A percentile compares a stretch with the other conserved stretches of the same genome.
Conservation (phyloP, 2,888 invertebrate genomes). For the Drosophila algonquin region DNA sequence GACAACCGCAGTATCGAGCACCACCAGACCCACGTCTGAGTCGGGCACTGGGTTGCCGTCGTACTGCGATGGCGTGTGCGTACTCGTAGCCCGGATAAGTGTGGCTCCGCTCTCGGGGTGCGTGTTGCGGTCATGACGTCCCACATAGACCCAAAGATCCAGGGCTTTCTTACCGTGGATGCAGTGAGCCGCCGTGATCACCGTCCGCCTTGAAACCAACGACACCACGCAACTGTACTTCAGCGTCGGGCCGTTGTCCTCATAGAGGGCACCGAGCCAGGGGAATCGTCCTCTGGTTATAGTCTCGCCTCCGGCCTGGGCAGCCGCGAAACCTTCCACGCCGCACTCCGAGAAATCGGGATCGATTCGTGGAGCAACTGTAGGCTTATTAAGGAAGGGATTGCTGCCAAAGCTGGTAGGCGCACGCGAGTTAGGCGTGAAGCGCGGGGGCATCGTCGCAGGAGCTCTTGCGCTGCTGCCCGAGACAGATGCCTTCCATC, state of each 20-base stretch:
- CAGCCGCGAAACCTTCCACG: constrained; percentile 56
- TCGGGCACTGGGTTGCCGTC: constrained; percentile 63
- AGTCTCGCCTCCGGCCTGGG: constrained; percentile 64
- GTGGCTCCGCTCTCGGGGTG: constrained; percentile 73
- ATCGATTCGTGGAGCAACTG: neutral
- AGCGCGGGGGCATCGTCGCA: neutral
- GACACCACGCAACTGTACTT: constrained; percentile 72
- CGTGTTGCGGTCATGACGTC: constrained; percentile 76
- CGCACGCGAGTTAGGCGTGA: too few species aligned
- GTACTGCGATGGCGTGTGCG: constrained; percentile 83
- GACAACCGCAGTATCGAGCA: constrained; percentile 41
- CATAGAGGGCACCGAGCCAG: constrained; percentile 26
- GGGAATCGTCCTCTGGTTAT: constrained; percentile 27
- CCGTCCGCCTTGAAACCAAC: constrained; percentile 64
- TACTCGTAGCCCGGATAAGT: constrained; percentile 57
- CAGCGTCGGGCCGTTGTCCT: constrained; percentile 45
- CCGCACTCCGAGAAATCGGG: constrained; percentile 59
- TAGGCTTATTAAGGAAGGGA: constrained; percentile 23
- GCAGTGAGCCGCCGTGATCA: constrained; percentile 84
- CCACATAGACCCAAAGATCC: constrained; percentile 75
- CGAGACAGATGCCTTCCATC: constrained; percentile 29
- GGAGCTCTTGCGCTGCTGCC: neutral
- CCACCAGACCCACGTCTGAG: constrained; percentile 53
- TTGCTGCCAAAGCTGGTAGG: neutral
- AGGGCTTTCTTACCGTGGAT: constrained; percentile 46